phyloP scores from a whole-genome alignment of 2,888 invertebrate species.

The Seira sanloemensis region DNA sequence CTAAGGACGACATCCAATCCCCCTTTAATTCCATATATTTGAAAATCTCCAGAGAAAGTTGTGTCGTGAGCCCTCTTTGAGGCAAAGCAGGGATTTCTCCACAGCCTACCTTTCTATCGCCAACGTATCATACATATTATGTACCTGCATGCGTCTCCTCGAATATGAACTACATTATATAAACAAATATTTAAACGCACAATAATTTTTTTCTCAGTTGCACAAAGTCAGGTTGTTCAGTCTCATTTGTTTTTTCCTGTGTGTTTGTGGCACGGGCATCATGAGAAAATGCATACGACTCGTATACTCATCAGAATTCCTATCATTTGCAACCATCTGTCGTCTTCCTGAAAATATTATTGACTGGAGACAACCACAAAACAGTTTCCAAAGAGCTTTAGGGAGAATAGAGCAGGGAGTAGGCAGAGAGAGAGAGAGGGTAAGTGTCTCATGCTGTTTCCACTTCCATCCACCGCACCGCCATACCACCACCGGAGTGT shows the following conservation, averaged over 20 bases:
- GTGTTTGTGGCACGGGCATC: constrained; percentile 1
- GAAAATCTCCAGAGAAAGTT: too few relatives aligned
- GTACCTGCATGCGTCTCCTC: too few relatives aligned
- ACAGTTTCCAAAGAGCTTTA: constrained; percentile 33
- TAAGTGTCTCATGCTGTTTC: neutral
- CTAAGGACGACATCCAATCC: constrained; percentile 30
- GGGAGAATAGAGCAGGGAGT: neutral
- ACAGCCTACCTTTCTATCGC: neutral
- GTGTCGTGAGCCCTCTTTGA: too few relatives aligned
- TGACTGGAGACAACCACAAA: constrained; percentile 63
- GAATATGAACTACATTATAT: neutral
- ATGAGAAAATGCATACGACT: constrained; percentile 11
- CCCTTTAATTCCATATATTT: constrained; percentile 16
- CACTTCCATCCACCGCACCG: neutral
- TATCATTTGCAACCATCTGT: constrained; percentile 67
- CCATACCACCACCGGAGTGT: constrained; percentile 6
- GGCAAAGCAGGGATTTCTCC: too few relatives aligned
- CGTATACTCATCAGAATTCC: constrained; percentile 60
- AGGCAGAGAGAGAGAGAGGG: too few relatives aligned
- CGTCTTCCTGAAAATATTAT: constrained; percentile 66
- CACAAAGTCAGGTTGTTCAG: constrained; percentile 17
- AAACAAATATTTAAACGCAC: constrained; percentile 15
- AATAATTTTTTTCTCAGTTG: constrained; percentile 13
- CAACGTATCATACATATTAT: too few relatives aligned
- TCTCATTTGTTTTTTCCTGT: constrained; percentile 16